Evolutionary conservation across 1,140 invertebrate genomes (phyloP).

Genomic region (Cryptotermes secundus): DNA sequence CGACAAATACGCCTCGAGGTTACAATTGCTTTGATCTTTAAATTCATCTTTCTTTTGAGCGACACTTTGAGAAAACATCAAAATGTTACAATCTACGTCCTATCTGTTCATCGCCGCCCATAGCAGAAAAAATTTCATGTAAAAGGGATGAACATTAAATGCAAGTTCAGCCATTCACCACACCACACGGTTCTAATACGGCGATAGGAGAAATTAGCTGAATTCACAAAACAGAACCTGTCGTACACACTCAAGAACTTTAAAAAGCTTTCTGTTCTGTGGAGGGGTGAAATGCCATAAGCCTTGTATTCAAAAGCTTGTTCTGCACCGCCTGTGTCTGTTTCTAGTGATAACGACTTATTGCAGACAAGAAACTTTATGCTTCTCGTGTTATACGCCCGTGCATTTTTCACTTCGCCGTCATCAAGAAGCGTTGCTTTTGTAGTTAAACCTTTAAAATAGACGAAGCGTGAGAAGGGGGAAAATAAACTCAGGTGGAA

Average conservation of each 20-base stretch:
- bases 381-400: not conserved
- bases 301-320: not conserved
- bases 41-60: slow-evolving; percentile 1
- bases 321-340: not conserved
- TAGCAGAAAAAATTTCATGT: not conserved
- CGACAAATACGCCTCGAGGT: not conserved
- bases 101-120: slow-evolving; percentile 4
- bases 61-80: not conserved
- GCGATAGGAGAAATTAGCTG: slow-evolving; percentile 1
- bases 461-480: not conserved
- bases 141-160: not conserved
- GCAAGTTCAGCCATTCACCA: slow-evolving; percentile 8
- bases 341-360: not conserved
- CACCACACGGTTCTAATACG: not conserved
- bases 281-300: not conserved
- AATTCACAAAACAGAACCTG: not conserved
- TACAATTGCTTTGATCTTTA: slow-evolving; percentile 7
- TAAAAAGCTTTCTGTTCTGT: not conserved
- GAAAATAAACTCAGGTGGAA: slow-evolving; percentile 1
- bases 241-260: not conserved
- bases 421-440: slow-evolving; percentile 4
- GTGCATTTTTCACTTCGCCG: not conserved
- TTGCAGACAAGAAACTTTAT: slow-evolving; percentile 5
- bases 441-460: not conserved
- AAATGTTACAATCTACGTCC: not conserved